Base-by-base conservation (phyloP, 2,888 invertebrate species). In the Ectemnius continuus region DNA sequence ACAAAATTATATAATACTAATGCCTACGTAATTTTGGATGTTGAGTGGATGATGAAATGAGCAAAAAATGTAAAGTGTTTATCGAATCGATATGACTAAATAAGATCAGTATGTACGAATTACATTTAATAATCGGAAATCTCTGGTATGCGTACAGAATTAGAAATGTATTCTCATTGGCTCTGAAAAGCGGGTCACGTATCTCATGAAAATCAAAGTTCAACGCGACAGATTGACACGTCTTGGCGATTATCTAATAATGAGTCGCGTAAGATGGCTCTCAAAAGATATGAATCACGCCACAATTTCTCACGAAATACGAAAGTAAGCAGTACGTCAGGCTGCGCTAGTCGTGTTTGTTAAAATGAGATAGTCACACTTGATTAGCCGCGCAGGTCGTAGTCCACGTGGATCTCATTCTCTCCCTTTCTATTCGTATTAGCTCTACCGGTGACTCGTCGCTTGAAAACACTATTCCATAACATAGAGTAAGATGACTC, bases 401-500 rank as follows among this genome's bases (percentile, higher is more conserved):
- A 63, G 57, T 64, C 64, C 64, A 64, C 11, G 46, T n/a, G n/a
- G 16, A 28, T 18, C n/a, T 48, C 62, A 26, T 26, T 2, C 26
- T 11, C 13, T 61, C 45, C 3, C n/a, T 47, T 6, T 47, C 13
- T n/a, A 1, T 47, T 2, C 2, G 23, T 23, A 36, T 11, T 36
- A 36, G 36, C 36, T 52, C 52, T 52, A 52, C 14, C 52, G 36
- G 36, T 36, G 36, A 36, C 36, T 6, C 36, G 36, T 0, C 8
- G 5, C 36, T 36, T 11, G 36, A 52, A 52, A 52, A 52, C 52
- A 52, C 52, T 52, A 52, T 52, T 52, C 16, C 4, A 52, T 66
- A 63, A 61, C n/a, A n/a, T 3, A 52, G 75, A 68, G 46, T 14
- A 52, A 63, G 60, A 67, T 62, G 48, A 11, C 16, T 47, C 47